Evolutionary conservation across 2,888 invertebrate genomes (phyloP).

Genomic region (Agriopis leucophaearia): DNA sequence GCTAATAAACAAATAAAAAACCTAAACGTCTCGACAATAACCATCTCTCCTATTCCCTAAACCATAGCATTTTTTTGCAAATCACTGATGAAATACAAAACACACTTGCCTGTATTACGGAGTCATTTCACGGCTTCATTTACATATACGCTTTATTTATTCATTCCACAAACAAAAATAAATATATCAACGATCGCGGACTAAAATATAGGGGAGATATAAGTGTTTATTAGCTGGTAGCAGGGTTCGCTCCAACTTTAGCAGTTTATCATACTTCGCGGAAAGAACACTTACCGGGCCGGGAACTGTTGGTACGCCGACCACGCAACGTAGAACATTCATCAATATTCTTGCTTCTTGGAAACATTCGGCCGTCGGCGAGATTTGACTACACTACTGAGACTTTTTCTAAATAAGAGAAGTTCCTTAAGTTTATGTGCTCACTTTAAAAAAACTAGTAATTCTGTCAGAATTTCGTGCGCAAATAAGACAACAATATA

Average conservation of each 20-base stretch:
- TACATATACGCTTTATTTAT: constrained; percentile 32
- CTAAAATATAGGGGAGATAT: constrained; percentile 15
- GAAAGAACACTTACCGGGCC: constrained; percentile 27
- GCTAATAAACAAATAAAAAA: constrained; percentile 3
- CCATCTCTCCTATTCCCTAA: constrained; percentile 32
- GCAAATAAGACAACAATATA: too few relatives aligned
- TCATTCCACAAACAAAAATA: constrained; percentile 22
- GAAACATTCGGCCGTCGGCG: neutral
- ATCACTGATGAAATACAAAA: constrained; percentile 32
- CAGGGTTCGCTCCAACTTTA: constrained; percentile 25
- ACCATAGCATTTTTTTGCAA: constrained; percentile 28
- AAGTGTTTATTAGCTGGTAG: constrained; percentile 35
- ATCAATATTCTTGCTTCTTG: constrained; percentile 9
- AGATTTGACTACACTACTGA: neutral
- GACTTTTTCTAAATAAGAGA: too few relatives aligned
- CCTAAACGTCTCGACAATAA: constrained; percentile 25
- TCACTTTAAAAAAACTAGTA: too few relatives aligned
- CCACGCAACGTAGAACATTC: constrained; percentile 19
- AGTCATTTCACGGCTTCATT: constrained; percentile 31
- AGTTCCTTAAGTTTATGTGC: too few relatives aligned
- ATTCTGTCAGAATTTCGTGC: too few relatives aligned
- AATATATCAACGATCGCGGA: constrained; percentile 32
- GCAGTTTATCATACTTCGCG: constrained; percentile 34
- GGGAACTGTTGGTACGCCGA: constrained; percentile 1
- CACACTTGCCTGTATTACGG: constrained; percentile 26